A percentile compares a stretch with the other conserved stretches of the same genome.
Evolutionary conservation across 2,113 vertebrate genomes (phyloP).

Genomic region (Cyphomyrus plagiostoma): DNA sequence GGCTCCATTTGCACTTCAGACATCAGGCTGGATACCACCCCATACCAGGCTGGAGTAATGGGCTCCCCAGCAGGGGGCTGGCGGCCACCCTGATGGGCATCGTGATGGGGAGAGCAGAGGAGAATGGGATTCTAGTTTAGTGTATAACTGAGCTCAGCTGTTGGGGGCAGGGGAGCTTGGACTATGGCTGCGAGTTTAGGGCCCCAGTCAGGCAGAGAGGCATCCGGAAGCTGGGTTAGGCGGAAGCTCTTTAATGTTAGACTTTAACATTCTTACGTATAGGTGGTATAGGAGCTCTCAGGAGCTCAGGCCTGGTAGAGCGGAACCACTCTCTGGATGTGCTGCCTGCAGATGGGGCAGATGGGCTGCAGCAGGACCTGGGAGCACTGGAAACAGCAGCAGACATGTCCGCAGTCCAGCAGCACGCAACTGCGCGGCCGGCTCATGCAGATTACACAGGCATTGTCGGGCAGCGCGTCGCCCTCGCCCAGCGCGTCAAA

Average conservation of each 20-base stretch:
- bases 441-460: slow-evolving; percentile 68
- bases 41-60: neutral
- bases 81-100: neutral
- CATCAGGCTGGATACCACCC: neutral
- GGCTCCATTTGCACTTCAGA: neutral
- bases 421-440: slow-evolving; percentile 66
- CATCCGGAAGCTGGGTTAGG: neutral
- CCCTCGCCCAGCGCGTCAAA: slow-evolving; percentile 35
- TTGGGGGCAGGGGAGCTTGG: neutral
- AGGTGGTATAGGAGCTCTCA: neutral
- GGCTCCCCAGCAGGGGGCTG: neutral
- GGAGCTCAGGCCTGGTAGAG: slow-evolving; percentile 58
- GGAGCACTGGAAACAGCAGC: slow-evolving; percentile 76
- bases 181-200: neutral
- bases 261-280: neutral
- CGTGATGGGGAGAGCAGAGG: neutral
- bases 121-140: neutral
- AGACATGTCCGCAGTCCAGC: slow-evolving; percentile 76
- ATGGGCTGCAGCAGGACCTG: slow-evolving; percentile 58
- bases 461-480: slow-evolving; percentile 23
- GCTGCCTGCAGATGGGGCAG: slow-evolving; percentile 76
- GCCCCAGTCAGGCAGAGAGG: neutral
- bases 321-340: slow-evolving; percentile 69
- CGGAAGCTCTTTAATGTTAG: neutral
- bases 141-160: neutral